Evolutionary conservation across 2,888 invertebrate genomes (phyloP), one percentile per base, ranked within the genome.

Genomic region (Dusona sp.): DNA sequence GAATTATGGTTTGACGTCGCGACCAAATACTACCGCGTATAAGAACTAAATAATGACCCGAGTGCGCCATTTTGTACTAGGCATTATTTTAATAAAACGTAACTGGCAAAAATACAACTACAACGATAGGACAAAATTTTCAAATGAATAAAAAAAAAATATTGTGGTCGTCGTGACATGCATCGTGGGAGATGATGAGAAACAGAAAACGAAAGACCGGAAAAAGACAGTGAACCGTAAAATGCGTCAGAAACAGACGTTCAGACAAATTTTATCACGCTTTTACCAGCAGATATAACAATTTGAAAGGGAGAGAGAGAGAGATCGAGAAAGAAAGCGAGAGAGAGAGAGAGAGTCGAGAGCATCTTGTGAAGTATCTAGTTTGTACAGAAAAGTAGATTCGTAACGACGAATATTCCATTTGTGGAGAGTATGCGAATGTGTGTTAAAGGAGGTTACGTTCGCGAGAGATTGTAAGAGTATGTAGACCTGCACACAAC

Each of bases 381-480:
- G 86, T 81, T 81, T 73, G 73, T 78, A 74, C 68, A 67, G 83
- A 81, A 86, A 83, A 78, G 73, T 83, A 86, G 83, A 87, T 84
- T 83, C 75, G 82, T 70, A 82, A 83, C 82, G 84, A 74, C 74
- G 64, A 54, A 70, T 72, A 73, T 64, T 68, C 36, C 42, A 36
- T 68, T 84, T 65, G 70, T 72, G 22, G 51, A 75, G 77, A 74
- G 78, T 78, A 73, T 57, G 48, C 64, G 68, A 65, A 51, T 78
- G 75, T 33, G 51, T 29, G 33, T 48, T 22, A 25, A 64, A 25
- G 38, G 48, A 72, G 75, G 72, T 42, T 29, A 13, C 29, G 51
- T 65, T 57, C 51, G 45, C 61, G 70, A 61, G 51, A 25, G 45
- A 78, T 51, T 38, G 36, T 51, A 54, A 51, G 9, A 38, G 57